Conservation (phyloP, 2,797 vertebrate genomes). For the Rhinichthys osculus region DNA sequence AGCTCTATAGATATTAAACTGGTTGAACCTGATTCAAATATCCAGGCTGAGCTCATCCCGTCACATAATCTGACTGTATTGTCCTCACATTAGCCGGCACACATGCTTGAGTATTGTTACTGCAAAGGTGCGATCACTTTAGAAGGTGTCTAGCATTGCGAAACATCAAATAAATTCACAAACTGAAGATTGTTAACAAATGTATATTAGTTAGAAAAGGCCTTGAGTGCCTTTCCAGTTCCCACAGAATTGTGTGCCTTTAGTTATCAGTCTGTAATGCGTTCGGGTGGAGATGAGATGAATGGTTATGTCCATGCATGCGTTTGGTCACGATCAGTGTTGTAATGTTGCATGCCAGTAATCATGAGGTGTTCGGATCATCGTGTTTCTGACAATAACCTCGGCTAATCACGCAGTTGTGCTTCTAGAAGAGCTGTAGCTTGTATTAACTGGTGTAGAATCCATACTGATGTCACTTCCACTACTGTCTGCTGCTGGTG, state of each 20-base stretch:
- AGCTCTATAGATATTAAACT: slow-evolving; percentile 18
- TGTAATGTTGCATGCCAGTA: slow-evolving; percentile 64
- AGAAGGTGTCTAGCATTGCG: neutral
- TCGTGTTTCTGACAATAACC: neutral
- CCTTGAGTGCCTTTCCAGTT: slow-evolving; percentile 41
- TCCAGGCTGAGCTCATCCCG: neutral
- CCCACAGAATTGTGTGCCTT: slow-evolving; percentile 55
- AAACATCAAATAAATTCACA: neutral
- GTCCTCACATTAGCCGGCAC: neutral
- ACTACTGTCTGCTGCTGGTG: slow-evolving; percentile 42
- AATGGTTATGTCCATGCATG: slow-evolving; percentile 18
- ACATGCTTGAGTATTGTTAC: slow-evolving; percentile 4
- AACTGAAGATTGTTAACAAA: neutral
- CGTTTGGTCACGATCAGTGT: slow-evolving; percentile 36
- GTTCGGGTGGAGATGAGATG: neutral
- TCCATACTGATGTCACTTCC: slow-evolving; percentile 11
- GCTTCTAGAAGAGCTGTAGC: slow-evolving; percentile 14
- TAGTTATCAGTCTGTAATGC: slow-evolving; percentile 17
- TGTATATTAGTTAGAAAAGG: neutral
- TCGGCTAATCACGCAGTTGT: slow-evolving; percentile 9
- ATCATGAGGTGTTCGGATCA: slow-evolving; percentile 17
- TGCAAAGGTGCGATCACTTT: neutral
- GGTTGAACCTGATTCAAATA: slow-evolving; percentile 1
- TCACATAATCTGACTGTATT: slow-evolving; percentile 12
- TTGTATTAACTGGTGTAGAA: neutral